Conservation (phyloP, 2,797 vertebrate genomes). For the Acanthurus lineatus region DNA sequence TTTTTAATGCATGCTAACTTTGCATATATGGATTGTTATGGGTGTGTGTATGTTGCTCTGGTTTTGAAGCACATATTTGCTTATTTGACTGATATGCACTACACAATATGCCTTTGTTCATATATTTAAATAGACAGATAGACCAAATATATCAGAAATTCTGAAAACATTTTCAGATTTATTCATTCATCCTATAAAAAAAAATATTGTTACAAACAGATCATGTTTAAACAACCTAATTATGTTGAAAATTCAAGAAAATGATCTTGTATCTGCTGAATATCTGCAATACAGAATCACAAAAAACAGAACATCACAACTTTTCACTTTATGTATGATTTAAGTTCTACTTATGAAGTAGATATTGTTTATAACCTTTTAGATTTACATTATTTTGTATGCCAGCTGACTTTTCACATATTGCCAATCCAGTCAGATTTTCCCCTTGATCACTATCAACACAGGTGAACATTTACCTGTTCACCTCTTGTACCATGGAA, state of each 20-base stretch:
- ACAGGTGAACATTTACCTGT: not conserved
- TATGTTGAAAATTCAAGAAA: slow-evolving; percentile 3
- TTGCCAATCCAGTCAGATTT: slow-evolving; percentile 8
- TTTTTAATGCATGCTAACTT: slow-evolving; percentile 61
- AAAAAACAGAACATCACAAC: slow-evolving; percentile 46
- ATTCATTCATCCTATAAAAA: slow-evolving; percentile 45
- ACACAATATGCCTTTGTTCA: slow-evolving; percentile 31
- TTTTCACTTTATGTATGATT: slow-evolving; percentile 42
- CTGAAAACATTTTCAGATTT: slow-evolving; percentile 46
- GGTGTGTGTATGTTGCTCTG: slow-evolving; percentile 23
- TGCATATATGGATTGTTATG: slow-evolving; percentile 68
- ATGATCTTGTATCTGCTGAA: slow-evolving; percentile 14
- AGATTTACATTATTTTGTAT: slow-evolving; percentile 80
- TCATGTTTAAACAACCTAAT: slow-evolving; percentile 22
- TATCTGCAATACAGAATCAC: slow-evolving; percentile 44
- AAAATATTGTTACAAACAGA: slow-evolving; percentile 43
- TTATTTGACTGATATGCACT: not conserved
- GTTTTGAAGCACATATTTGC: slow-evolving; percentile 46
- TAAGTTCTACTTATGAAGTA: slow-evolving; percentile 87
- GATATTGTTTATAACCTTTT: slow-evolving; percentile 80
- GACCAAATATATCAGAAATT: slow-evolving; percentile 14
- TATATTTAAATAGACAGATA: not conserved
- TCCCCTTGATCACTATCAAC: not conserved
- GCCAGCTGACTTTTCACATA: slow-evolving; percentile 48
- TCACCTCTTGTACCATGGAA: not conserved